Conservation (phyloP, 1,140 invertebrate species). For the Cotesia chilonis region DNA sequence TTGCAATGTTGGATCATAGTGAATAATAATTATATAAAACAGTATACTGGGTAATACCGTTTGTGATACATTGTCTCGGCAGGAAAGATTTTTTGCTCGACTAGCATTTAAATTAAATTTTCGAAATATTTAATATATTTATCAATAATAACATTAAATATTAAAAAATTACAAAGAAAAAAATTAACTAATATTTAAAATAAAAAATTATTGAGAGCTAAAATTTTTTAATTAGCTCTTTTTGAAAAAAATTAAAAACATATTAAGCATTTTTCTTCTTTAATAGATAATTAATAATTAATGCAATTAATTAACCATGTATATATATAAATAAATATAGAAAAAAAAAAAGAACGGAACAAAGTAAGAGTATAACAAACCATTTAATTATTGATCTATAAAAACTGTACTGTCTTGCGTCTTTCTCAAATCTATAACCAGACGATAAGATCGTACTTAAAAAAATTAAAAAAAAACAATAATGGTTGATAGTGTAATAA, state of each 20-base stretch:
- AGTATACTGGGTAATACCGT: constrained; percentile 14
- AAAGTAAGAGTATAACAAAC: constrained; percentile 21
- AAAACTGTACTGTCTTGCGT: constrained; percentile 21
- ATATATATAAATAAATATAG: constrained; percentile 16
- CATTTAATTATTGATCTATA: constrained; percentile 18
- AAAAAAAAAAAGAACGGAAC: constrained; percentile 15
- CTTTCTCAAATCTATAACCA: constrained; percentile 24
- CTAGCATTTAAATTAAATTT: not conserved
- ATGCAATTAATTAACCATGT: constrained; percentile 13
- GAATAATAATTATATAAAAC: constrained; percentile 26
- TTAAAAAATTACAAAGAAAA: no score
- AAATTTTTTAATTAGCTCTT: no score
- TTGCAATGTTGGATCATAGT: constrained; percentile 12
- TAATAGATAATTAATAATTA: constrained; percentile 8
- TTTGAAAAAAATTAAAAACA: not conserved
- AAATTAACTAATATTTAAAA: no score
- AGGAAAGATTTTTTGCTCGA: constrained; percentile 15
- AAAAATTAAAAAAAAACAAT: not conserved
- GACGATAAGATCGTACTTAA: constrained; percentile 14
- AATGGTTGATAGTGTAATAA: constrained; percentile 5
- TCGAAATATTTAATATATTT: constrained; percentile 3
- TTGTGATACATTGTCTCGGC: constrained; percentile 20
- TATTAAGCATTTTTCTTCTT: not conserved
- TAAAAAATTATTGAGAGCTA: no score
- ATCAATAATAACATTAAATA: not conserved